A percentile compares a stretch with the other conserved stretches of the same genome.
Conservation (phyloP, 2,113 vertebrate genomes). For the Ctenomys sociabilis region DNA sequence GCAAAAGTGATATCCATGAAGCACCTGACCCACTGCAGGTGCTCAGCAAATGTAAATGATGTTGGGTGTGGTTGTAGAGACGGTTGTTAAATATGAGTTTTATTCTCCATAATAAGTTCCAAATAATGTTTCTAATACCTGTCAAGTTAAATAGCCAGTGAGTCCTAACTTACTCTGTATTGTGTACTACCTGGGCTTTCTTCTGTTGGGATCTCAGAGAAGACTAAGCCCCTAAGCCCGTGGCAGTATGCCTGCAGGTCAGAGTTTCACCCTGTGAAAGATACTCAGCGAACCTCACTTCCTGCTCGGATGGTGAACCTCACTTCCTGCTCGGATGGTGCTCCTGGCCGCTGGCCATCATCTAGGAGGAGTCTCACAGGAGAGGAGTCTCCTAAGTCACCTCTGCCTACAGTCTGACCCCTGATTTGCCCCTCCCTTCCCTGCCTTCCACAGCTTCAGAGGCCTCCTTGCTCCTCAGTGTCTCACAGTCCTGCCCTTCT, state of each 20-base stretch:
- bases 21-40: background rate
- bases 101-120: background rate
- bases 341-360: background rate
- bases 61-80: background rate
- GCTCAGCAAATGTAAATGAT: background rate
- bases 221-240: background rate
- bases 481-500: background rate
- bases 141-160: background rate
- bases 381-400: background rate
- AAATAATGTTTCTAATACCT: constrained; percentile 36
- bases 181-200: background rate
- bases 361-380: background rate
- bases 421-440: background rate
- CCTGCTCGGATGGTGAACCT: background rate
- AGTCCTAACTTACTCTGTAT: background rate
- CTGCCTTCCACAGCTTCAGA: background rate
- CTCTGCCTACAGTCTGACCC: background rate
- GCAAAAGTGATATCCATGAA: background rate
- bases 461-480: background rate
- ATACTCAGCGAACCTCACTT: background rate
- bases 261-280: background rate
- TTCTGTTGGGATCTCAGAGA: constrained; percentile 24
- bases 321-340: background rate
- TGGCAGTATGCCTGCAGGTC: background rate
- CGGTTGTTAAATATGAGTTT: constrained; percentile 31